These are phyloP conservation scores for Crocidura indochinensis DNA, from an alignment of 2,797 vertebrate species.

Conservation along the genomic window DNA sequence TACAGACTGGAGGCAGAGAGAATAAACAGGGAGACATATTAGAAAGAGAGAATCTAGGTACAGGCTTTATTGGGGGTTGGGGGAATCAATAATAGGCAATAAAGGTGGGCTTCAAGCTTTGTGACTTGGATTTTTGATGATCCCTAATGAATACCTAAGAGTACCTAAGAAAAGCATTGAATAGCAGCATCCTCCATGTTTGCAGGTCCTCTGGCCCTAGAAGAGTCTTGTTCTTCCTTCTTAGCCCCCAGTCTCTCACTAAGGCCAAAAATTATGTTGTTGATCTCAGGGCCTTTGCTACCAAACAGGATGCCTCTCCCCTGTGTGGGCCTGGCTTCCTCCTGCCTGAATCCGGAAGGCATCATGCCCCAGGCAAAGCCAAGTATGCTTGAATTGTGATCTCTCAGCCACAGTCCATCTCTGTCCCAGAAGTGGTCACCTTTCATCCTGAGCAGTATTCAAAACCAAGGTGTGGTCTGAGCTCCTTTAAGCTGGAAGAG, in stretches of 20 bases:
- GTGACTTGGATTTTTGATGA: conserved; percentile 28
- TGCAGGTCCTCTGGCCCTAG: conserved; percentile 11
- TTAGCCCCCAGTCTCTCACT: conserved; percentile 27
- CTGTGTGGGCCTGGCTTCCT: not conserved
- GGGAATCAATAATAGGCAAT: not conserved
- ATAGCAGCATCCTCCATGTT: conserved; percentile 38
- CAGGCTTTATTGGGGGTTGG: not conserved
- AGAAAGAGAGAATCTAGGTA: not conserved
- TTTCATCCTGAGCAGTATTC: conserved; percentile 43
- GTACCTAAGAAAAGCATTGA: conserved; percentile 58
- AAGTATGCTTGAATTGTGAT: not conserved
- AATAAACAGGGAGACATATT: too few relatives aligned
- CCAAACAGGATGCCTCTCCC: conserved; percentile 15
- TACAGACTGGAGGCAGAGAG: too few relatives aligned
- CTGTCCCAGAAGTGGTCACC: conserved; percentile 19
- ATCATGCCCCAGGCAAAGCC: conserved; percentile 20
- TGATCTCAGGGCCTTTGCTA: conserved; percentile 26
- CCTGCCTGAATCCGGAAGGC: not conserved
- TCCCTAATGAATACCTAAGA: not conserved
- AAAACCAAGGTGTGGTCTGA: conserved; percentile 65
- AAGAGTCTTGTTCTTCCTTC: conserved; percentile 21
- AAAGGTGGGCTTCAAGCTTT: conserved; percentile 19
- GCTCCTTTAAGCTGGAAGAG: conserved; percentile 57
- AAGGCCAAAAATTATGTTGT: conserved; percentile 49
- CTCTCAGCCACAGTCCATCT: conserved; percentile 19